A percentile compares a stretch with the other conserved stretches of the same genome.
Conservation (phyloP, 1,140 invertebrate genomes). For the Cydia pomonella region DNA sequence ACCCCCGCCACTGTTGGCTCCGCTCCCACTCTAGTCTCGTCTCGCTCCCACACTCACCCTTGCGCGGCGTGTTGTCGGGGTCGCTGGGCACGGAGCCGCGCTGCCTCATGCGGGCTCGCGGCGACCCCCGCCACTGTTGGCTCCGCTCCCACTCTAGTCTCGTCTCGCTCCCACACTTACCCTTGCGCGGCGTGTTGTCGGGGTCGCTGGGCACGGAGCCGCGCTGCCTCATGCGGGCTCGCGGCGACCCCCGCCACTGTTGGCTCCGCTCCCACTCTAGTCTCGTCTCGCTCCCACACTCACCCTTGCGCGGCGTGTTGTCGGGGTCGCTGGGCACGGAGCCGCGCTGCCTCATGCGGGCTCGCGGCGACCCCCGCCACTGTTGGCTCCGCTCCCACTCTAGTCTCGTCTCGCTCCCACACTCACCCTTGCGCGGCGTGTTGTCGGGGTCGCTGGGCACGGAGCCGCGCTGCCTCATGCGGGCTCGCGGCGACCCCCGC, state of each 20-base stretch:
- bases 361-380: conserved; percentile 82
- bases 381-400: background rate
- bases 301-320: conserved; percentile 72
- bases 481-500: conserved; percentile 82
- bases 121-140: conserved; percentile 76
- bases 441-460: conserved; percentile 84
- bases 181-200: conserved; percentile 81
- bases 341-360: conserved; percentile 78
- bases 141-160: background rate
- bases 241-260: conserved; percentile 80
- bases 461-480: conserved; percentile 80
- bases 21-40: background rate
- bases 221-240: conserved; percentile 80
- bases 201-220: conserved; percentile 84
- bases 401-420: background rate
- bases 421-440: no score
- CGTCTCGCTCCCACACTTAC: background rate
- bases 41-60: conserved; percentile 34
- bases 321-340: conserved; percentile 84
- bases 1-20: conserved; percentile 64
- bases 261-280: background rate
- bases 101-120: conserved; percentile 81
- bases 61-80: conserved; percentile 79
- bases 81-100: conserved; percentile 83
- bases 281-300: background rate